Percentiles rank a stretch among this genome's conserved stretches.
phyloP scores from a whole-genome alignment of 1,140 invertebrate species.

The Drosophila setifemur region DNA sequence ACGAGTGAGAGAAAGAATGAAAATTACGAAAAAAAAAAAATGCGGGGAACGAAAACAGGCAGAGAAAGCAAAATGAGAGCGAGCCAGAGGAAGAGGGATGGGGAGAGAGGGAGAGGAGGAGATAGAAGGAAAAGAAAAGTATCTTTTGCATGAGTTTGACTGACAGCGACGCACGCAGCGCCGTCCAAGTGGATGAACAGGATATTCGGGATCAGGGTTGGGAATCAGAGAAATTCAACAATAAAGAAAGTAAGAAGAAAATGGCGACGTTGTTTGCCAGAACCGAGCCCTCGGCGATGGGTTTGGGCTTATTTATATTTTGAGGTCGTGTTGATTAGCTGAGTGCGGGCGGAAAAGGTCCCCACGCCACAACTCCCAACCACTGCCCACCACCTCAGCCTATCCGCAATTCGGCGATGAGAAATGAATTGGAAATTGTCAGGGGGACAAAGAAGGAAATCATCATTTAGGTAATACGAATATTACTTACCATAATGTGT shows the following conservation, averaged over 20 bases:
- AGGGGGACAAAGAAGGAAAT: neutral
- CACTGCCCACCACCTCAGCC: neutral
- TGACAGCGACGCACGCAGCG: slow-evolving; percentile 57
- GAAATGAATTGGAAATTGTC: slow-evolving; percentile 56
- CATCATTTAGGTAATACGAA: neutral
- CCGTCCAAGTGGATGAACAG: slow-evolving; percentile 54
- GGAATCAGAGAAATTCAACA: slow-evolving; percentile 19
- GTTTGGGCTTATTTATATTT: slow-evolving; percentile 70
- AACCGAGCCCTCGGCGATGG: slow-evolving; percentile 29
- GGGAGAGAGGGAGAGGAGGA: slow-evolving; percentile 10
- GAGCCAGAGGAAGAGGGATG: no score
- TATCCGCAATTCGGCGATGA: slow-evolving; percentile 50
- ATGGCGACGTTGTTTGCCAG: slow-evolving; percentile 77
- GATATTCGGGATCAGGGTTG: slow-evolving; percentile 37
- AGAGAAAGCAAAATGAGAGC: slow-evolving; percentile 71
- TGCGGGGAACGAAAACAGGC: slow-evolving; percentile 63
- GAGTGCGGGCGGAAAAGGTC: slow-evolving; percentile 55
- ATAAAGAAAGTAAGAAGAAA: slow-evolving; percentile 49
- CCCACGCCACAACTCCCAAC: neutral
- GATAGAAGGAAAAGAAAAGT: slow-evolving; percentile 65
- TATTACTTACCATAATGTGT: neutral
- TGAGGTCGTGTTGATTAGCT: slow-evolving; percentile 79
- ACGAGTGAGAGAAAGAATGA: slow-evolving; percentile 42
- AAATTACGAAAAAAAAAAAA: slow-evolving; percentile 32
- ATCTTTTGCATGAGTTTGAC: slow-evolving; percentile 69